Conservation (phyloP, 2,888 invertebrate genomes). For the Yponomeuta plumbellus region DNA sequence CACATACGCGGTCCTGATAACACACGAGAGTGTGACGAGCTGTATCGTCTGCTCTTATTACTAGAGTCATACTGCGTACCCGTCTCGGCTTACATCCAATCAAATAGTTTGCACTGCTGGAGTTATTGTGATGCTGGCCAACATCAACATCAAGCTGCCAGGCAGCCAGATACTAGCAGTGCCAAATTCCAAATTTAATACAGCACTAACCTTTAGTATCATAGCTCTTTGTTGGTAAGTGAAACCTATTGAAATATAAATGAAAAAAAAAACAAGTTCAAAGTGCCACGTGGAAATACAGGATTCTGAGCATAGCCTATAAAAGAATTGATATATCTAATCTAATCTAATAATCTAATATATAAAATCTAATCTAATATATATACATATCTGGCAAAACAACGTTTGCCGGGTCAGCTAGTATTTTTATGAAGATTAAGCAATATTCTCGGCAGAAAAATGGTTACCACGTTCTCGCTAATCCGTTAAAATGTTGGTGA, state of each 20-base stretch:
- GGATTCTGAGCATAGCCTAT: neutral
- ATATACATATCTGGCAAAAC: no score
- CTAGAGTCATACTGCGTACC: conserved; percentile 58
- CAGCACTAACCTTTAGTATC: neutral
- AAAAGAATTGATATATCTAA: neutral
- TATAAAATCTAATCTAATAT: no score
- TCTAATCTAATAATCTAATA: no score
- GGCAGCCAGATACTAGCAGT: conserved; percentile 4
- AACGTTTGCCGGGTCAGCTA: no score
- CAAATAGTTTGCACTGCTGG: conserved; percentile 51
- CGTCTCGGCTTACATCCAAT: conserved; percentile 63
- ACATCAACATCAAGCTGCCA: conserved; percentile 4
- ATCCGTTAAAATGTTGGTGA: neutral
- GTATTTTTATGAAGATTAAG: no score
- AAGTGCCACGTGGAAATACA: no score
- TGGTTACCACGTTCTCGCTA: no score
- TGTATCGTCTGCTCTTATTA: conserved; percentile 66
- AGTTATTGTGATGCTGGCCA: conserved; percentile 33
- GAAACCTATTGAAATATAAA: neutral
- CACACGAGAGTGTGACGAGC: conserved; percentile 55
- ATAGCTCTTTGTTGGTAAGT: neutral
- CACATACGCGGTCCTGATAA: conserved; percentile 69
- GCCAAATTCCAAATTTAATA: conserved; percentile 11
- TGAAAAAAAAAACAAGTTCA: neutral
- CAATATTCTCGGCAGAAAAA: neutral